A percentile compares a stretch with the other conserved stretches of the same genome.
Conservation (phyloP, 2,113 vertebrate genomes). For the Pyrgilauda ruficollis region DNA sequence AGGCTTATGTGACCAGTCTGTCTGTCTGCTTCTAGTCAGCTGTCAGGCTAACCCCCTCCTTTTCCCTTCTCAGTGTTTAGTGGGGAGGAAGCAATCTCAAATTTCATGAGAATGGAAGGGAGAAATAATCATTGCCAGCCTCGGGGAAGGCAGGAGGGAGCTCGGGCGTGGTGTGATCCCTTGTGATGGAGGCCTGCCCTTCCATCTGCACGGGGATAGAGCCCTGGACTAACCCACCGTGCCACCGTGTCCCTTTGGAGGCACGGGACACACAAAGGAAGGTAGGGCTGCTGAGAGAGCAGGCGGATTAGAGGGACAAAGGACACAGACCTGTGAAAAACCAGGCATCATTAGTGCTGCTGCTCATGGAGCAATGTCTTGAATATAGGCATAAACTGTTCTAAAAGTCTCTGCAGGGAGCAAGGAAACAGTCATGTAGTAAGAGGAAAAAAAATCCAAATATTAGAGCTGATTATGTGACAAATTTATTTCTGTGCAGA, state of each 20-base stretch:
- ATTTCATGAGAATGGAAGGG: background rate
- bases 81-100: background rate
- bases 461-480: background rate
- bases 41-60: background rate
- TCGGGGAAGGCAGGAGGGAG: background rate
- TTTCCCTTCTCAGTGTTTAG: background rate
- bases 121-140: background rate
- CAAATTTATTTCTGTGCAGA: background rate
- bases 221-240: background rate
- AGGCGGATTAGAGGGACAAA: background rate
- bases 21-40: background rate
- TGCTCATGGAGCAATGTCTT: background rate
- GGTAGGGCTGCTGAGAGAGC: background rate
- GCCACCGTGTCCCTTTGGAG: background rate
- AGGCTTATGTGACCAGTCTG: background rate
- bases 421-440: background rate
- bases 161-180: background rate
- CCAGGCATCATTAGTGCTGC: background rate
- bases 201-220: rapidly evolving
- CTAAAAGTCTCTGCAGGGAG: background rate
- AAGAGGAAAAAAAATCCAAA: background rate
- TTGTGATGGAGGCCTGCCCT: background rate
- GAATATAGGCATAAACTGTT: background rate
- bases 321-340: background rate
- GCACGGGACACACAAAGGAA: background rate